Percentiles rank a stretch among this genome's conserved stretches.
phyloP scores from a whole-genome alignment of 2,797 vertebrate genomes.

The Enoplosus armatus region DNA sequence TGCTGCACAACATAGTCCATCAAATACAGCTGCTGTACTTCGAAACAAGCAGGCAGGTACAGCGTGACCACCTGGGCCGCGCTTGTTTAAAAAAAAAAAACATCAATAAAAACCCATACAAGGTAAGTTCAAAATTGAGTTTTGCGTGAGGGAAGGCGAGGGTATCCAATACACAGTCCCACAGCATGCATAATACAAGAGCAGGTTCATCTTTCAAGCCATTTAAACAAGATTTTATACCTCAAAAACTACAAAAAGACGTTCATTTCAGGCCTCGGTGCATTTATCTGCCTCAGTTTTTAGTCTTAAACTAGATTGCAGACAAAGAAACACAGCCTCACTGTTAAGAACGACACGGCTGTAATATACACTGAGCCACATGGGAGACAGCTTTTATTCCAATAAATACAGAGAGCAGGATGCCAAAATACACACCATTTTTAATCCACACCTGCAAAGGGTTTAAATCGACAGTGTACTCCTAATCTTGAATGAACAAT shows the following conservation, averaged over 20 bases:
- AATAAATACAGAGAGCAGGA: constrained; percentile 29
- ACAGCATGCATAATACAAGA: constrained; percentile 14
- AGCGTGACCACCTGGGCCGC: constrained; percentile 9
- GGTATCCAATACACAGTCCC: constrained; percentile 7
- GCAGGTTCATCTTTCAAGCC: neutral
- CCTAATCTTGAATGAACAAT: constrained; percentile 58
- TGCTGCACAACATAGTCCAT: constrained; percentile 25
- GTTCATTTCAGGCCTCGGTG: constrained; percentile 12
- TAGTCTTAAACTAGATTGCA: constrained; percentile 19
- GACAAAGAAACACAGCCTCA: constrained; percentile 6
- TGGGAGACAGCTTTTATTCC: constrained; percentile 31
- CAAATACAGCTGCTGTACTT: constrained; percentile 37
- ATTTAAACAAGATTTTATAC: constrained; percentile 38
- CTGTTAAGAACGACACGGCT: constrained; percentile 1
- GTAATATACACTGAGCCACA: constrained; percentile 26
- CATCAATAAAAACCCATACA: neutral
- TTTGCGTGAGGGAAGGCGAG: neutral
- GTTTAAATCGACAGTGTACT: constrained; percentile 42
- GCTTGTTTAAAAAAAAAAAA: neutral
- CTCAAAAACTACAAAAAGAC: constrained; percentile 30
- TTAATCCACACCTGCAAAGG: constrained; percentile 57
- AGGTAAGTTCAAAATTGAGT: constrained; percentile 38
- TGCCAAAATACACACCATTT: constrained; percentile 46
- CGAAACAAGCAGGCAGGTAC: constrained; percentile 35
- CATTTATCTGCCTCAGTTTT: constrained; percentile 19